Conservation (phyloP, 2,888 invertebrate species). For the Hyppa rectilinea region DNA sequence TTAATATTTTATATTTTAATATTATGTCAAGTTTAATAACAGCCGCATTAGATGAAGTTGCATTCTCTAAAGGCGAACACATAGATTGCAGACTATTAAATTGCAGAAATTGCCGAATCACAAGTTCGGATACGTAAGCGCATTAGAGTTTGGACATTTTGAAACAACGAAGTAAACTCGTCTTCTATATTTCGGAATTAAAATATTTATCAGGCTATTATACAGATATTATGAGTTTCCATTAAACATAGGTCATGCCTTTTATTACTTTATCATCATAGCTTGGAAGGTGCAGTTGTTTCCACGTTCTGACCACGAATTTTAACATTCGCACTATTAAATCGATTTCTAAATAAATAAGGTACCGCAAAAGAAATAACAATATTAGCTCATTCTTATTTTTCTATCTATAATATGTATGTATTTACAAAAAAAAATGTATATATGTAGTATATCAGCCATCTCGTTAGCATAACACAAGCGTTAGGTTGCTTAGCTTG, state of each 20-base stretch:
- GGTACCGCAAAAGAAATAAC: not conserved
- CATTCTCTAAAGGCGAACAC: not conserved
- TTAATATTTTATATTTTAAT: not conserved
- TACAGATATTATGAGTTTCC: not conserved
- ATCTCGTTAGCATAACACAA: too few species aligned
- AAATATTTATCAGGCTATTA: not conserved
- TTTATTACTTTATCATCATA: not conserved
- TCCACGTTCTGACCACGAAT: not conserved
- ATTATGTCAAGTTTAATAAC: too few species aligned
- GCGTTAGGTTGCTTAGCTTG: too few species aligned
- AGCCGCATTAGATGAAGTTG: slow-evolving; percentile 1
- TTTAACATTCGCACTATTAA: not conserved
- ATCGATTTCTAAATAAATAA: slow-evolving; percentile 5
- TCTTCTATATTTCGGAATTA: not conserved
- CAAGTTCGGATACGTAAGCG: not conserved
- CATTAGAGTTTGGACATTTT: not conserved
- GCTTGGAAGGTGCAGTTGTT: not conserved
- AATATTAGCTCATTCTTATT: not conserved
- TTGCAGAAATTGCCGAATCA: too few species aligned
- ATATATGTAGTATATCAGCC: too few species aligned
- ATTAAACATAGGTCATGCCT: not conserved
- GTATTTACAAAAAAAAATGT: too few species aligned
- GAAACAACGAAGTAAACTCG: not conserved
- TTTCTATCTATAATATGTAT: too few species aligned
- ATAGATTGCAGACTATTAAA: not conserved